Evolutionary conservation across 2,797 vertebrate genomes (phyloP), one percentile per base, ranked within the genome.

Genomic region (Cottoperca gobio): DNA sequence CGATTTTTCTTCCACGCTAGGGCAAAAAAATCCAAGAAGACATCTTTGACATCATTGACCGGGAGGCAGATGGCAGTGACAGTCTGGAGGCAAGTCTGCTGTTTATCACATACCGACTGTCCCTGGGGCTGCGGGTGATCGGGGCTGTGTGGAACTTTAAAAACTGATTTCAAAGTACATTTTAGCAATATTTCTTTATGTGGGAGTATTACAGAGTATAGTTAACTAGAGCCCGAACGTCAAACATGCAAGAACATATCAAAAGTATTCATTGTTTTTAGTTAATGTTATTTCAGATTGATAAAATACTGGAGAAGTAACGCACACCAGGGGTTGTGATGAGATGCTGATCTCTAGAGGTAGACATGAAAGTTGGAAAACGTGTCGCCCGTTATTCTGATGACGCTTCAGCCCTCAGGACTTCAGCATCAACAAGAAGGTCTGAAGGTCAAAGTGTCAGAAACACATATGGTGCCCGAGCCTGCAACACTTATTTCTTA

Each of bases 11-110:
- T 39, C 17, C 52, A 4, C 5, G 52, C 13, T 39, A 99, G 98
- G 98, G 98, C 6, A 98, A 99, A 89, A 99, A 99, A 92, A 99
- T 99, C 86, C 97, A 99, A 0, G 98, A 99, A 86, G 98, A 99
- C 80, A 99, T 99, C 83, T 99, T 99, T 94, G 98, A 99, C 87
- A 99, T 99, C 84, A 99, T 99, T 78, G 98, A 99, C 89, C 92
- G 97, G 82, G 97, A 99, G 84, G 97, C 97, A 57, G 98, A 99
- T 82, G 98, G 98, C 39, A 99, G 98, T 19, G 98, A 99, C 96
- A 99, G 98, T 85, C 91, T 96, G 84, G 95, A 96, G 95, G 95
- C 89, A 89, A 91, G 92, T 87, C 69, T 62, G 21, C 55, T 17
- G 16, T 26, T 57, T 46, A 45, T 77, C 48, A 57, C 63, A 68